These are phyloP conservation scores for Apogon hyalosoma DNA, from an alignment of 2,797 vertebrate species.

Conservation along the genomic window DNA sequence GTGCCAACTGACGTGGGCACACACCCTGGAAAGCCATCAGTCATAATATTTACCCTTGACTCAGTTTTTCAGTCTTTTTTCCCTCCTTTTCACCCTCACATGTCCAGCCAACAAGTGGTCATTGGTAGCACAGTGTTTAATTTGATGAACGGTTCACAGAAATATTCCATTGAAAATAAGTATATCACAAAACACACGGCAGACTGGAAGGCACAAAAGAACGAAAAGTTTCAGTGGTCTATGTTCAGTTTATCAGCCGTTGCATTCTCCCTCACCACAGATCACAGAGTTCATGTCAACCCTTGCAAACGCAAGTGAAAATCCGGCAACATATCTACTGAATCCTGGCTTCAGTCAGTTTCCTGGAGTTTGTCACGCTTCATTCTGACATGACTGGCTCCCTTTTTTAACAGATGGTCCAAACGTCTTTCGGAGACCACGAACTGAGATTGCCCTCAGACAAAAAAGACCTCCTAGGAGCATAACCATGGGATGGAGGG, in stretches of 20 bases:
- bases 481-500: background rate
- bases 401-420: conserved; percentile 51
- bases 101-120: conserved; percentile 57
- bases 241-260: conserved; percentile 45
- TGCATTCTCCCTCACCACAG: conserved; percentile 30
- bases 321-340: conserved; percentile 43
- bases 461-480: conserved; percentile 22
- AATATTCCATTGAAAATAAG: conserved; percentile 51
- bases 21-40: conserved; percentile 68
- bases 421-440: conserved; percentile 24
- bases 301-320: conserved; percentile 57
- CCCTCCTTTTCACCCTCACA: conserved; percentile 42
- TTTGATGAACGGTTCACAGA: conserved; percentile 61
- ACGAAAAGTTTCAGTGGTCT: conserved; percentile 37
- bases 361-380: conserved; percentile 67
- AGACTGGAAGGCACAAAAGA: conserved; percentile 31
- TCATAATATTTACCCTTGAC: conserved; percentile 78
- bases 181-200: conserved; percentile 20
- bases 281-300: conserved; percentile 51
- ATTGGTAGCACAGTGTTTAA: conserved; percentile 62
- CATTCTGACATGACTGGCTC: conserved; percentile 54
- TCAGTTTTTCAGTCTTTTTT: conserved; percentile 52
- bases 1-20: conserved; percentile 64
- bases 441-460: conserved; percentile 42
- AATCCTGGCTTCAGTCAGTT: conserved; percentile 34